A percentile compares a stretch with the other conserved stretches of the same genome.
Evolutionary conservation across 1,140 invertebrate species (phyloP).

Genomic region (Periplaneta americana): DNA sequence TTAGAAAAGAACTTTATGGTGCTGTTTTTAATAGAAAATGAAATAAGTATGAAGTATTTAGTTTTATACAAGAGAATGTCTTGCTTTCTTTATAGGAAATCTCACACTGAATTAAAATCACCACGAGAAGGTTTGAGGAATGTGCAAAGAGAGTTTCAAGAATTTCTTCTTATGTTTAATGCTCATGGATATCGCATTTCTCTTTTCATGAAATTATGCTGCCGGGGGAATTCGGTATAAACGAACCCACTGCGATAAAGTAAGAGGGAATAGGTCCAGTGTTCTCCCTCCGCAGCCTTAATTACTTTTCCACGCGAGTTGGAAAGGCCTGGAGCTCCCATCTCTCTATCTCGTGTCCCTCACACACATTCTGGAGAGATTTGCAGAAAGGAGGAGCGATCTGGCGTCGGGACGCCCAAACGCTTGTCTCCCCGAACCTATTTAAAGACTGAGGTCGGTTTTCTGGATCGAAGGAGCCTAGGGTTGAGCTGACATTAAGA

Average conservation of each 20-base stretch:
- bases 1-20: no score
- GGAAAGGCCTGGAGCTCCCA: background rate
- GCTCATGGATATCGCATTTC: background rate
- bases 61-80: no score
- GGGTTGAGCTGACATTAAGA: background rate
- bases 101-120: no score
- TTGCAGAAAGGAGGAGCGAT: no score
- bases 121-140: no score
- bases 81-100: no score
- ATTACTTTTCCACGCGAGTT: background rate
- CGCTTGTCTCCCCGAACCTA: background rate
- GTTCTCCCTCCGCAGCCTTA: background rate
- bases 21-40: no score
- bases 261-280: background rate
- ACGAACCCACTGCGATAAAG: background rate
- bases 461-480: background rate
- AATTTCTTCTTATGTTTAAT: background rate
- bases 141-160: background rate
- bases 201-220: background rate
- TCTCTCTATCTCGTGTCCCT: no score
- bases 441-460: background rate
- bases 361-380: background rate
- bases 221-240: background rate
- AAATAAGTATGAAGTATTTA: no score
- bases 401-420: no score